phyloP scores from a whole-genome alignment of 2,888 invertebrate species.

The Mimachlamys varia region DNA sequence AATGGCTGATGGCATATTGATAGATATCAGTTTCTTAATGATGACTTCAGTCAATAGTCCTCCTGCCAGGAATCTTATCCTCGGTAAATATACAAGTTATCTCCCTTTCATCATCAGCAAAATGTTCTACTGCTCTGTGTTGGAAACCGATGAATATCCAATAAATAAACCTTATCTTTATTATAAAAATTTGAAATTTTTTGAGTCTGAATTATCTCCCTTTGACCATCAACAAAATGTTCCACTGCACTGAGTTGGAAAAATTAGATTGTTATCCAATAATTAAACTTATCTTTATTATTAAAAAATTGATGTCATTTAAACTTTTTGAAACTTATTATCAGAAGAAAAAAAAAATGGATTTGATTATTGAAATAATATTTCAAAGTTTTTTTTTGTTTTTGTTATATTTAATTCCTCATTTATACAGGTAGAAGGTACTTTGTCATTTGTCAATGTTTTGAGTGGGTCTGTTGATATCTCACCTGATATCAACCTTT shows the following conservation, averaged over 20 bases:
- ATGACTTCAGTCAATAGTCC: background rate
- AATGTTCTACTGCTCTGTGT: background rate
- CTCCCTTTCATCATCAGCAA: background rate
- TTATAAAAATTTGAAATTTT: too few relatives aligned
- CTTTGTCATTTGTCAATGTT: too few relatives aligned
- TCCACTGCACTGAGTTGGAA: background rate
- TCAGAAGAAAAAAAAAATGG: too few relatives aligned
- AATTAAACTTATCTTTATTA: background rate
- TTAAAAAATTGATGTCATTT: background rate
- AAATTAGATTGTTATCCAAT: too few relatives aligned
- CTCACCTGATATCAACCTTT: background rate
- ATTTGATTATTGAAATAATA: too few relatives aligned
- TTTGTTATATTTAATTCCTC: too few relatives aligned
- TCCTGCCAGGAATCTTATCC: too few relatives aligned
- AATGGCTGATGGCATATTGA: background rate
- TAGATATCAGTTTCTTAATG: background rate
- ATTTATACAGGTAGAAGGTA: too few relatives aligned
- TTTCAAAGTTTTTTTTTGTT: too few relatives aligned
- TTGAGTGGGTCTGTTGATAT: background rate
- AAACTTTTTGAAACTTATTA: background rate
- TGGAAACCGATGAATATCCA: too few relatives aligned
- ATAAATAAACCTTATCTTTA: too few relatives aligned
- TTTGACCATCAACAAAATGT: background rate
- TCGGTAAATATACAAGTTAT: background rate
- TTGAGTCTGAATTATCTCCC: slow-evolving; percentile 32